Evolutionary conservation across 2,888 invertebrate genomes (phyloP).

Genomic region (Neria commutata): DNA sequence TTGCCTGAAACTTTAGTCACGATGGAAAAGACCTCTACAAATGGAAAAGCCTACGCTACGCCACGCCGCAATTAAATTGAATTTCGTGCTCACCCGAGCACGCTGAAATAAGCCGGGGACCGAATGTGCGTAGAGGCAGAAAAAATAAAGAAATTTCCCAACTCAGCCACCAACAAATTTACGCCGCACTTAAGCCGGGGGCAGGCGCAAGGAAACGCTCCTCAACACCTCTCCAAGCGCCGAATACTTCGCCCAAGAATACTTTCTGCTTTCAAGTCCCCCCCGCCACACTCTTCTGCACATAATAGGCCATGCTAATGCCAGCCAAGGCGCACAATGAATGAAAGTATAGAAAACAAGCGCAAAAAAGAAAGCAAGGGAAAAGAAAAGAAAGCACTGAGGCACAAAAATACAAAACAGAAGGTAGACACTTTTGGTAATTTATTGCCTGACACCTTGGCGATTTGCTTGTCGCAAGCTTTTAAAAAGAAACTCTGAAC

Average conservation of each 20-base stretch:
- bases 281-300: not conserved
- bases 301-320: no score
- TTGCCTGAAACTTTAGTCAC: not conserved
- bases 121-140: constrained; percentile 10
- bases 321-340: not conserved
- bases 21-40: not conserved
- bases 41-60: not conserved
- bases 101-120: constrained; percentile 52
- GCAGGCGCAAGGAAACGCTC: constrained; percentile 21
- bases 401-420: constrained; percentile 48
- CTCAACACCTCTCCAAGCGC: constrained; percentile 15
- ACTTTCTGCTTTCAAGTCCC: no score
- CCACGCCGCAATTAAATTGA: constrained; percentile 49
- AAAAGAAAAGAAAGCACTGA: constrained; percentile 25
- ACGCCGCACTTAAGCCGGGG: constrained; percentile 25
- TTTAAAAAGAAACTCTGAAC: not conserved
- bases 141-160: not conserved
- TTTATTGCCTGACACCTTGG: constrained; percentile 56
- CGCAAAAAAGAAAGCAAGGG: constrained; percentile 14
- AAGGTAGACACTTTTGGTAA: constrained; percentile 57
- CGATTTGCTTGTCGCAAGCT: constrained; percentile 29
- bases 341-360: no score
- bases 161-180: constrained; percentile 13
- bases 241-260: no score
- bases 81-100: constrained; percentile 55